Evolutionary conservation across 2,113 vertebrate species (phyloP).

Genomic region (Aphyosemion australe): DNA sequence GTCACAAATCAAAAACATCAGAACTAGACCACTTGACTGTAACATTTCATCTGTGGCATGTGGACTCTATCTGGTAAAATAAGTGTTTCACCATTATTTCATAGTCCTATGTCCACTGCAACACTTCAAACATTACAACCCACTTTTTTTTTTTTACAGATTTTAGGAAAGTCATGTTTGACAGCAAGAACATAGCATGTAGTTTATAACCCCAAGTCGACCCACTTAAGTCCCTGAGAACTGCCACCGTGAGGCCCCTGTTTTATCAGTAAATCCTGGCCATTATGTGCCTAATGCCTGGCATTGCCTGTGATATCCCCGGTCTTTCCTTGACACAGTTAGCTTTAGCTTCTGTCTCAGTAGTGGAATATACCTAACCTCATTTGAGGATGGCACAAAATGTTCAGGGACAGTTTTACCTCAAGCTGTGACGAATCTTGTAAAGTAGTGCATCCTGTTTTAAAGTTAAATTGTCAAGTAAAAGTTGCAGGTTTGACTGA

Average conservation of each 20-base stretch:
- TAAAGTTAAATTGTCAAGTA: not conserved
- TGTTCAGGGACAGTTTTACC: not conserved
- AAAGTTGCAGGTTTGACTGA: too few relatives aligned
- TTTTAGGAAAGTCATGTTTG: not conserved
- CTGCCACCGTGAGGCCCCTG: constrained; percentile 65
- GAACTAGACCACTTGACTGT: too few relatives aligned
- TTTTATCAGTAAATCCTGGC: constrained; percentile 79
- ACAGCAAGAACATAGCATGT: constrained; percentile 45
- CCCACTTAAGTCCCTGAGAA: constrained; percentile 72
- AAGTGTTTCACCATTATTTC: too few relatives aligned
- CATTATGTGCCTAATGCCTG: constrained; percentile 75
- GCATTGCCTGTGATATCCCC: constrained; percentile 73
- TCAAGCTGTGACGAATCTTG: constrained; percentile 10
- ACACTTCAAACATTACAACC: not conserved
- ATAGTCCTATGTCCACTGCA: not conserved
- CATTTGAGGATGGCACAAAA: constrained; percentile 16
- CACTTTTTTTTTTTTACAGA: too few relatives aligned
- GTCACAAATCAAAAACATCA: too few relatives aligned
- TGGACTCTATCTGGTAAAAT: not conserved
- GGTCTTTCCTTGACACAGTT: constrained; percentile 58
- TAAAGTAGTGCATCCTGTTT: not conserved
- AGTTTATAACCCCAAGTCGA: constrained; percentile 57
- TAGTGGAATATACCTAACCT: constrained; percentile 21
- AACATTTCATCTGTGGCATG: too few relatives aligned
- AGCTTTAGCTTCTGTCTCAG: constrained; percentile 54